Evolutionary conservation across 2,113 vertebrate genomes (phyloP).

Genomic region (Motacilla alba): DNA sequence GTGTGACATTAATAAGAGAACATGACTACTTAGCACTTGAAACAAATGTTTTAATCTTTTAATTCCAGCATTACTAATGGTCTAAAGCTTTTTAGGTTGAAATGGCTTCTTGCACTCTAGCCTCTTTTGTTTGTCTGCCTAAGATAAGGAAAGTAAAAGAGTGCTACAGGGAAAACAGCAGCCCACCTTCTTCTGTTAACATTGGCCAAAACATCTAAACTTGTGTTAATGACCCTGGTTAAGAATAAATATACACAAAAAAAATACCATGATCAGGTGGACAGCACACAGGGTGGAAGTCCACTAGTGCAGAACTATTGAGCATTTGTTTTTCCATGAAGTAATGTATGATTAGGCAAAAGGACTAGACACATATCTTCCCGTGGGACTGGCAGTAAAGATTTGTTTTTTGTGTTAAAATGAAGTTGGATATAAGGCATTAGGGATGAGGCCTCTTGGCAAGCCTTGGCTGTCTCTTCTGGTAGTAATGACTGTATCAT

Average conservation of each 20-base stretch:
- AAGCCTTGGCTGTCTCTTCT: neutral
- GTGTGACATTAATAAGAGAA: slow-evolving; percentile 9
- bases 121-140: neutral
- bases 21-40: neutral
- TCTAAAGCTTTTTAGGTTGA: neutral
- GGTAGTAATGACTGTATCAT: neutral
- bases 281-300: neutral
- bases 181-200: neutral
- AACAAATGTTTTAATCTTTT: slow-evolving; percentile 28
- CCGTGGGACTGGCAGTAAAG: neutral
- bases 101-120: neutral
- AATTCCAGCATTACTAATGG: neutral
- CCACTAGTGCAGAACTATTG: neutral
- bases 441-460: neutral
- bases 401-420: neutral
- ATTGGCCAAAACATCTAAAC: neutral
- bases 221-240: neutral
- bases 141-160: neutral
- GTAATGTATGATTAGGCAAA: neutral
- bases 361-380: neutral
- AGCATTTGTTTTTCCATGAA: neutral
- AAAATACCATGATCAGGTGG: neutral
- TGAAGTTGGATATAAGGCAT: neutral
- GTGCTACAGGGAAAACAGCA: neutral
- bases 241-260: neutral